Percentiles rank a stretch among this genome's conserved stretches.
Conservation (phyloP, 2,797 vertebrate genomes). For the Muscicapa striata region DNA sequence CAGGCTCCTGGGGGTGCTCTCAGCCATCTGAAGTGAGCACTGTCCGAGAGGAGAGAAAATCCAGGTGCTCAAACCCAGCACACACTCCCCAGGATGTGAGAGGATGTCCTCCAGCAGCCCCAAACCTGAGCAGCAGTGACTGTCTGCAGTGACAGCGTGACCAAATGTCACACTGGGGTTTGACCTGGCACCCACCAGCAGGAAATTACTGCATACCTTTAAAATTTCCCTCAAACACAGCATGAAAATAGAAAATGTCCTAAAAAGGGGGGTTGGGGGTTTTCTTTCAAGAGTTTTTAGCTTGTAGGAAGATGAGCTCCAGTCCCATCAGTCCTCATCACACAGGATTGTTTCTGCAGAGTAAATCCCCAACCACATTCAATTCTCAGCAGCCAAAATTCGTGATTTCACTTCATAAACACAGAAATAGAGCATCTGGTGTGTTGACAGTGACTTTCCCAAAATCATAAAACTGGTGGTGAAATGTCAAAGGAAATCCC, state of each 20-base stretch:
- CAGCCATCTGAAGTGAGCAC: constrained; percentile 68
- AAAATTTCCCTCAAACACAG: constrained; percentile 71
- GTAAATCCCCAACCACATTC: constrained; percentile 31
- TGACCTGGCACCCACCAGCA: constrained; percentile 46
- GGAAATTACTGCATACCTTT: constrained; percentile 73
- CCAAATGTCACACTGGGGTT: constrained; percentile 68
- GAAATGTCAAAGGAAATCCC: not conserved
- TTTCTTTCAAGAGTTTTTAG: constrained; percentile 45
- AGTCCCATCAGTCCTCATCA: not conserved
- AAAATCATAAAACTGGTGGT: not conserved
- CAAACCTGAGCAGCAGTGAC: not conserved
- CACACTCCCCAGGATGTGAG: not conserved
- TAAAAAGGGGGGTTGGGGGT: not conserved
- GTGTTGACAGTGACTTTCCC: not conserved
- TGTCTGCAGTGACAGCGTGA: not conserved
- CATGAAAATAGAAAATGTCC: not conserved
- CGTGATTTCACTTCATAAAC: fast-evolving
- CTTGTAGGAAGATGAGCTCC: not conserved
- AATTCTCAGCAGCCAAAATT: not conserved
- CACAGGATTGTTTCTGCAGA: not conserved
- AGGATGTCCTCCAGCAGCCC: not conserved
- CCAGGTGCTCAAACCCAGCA: not conserved
- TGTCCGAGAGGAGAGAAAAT: not conserved
- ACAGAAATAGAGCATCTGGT: not conserved
- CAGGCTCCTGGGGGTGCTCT: constrained; percentile 3